A percentile compares a stretch with the other conserved stretches of the same genome.
Conservation (phyloP, 2,888 invertebrate genomes). For the Loripinus fragilis region DNA sequence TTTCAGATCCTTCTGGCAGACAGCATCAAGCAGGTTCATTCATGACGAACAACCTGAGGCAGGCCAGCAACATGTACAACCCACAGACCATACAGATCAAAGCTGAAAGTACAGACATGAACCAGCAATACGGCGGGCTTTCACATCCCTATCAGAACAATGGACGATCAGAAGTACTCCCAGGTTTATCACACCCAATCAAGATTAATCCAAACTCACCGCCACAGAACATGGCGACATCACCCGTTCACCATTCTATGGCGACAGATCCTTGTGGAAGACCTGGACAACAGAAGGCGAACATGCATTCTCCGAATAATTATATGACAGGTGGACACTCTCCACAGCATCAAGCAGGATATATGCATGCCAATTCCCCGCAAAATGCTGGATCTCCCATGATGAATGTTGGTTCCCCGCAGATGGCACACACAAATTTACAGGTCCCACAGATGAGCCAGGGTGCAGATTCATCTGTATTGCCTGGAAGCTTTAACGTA, state of each 20-base stretch:
- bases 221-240: background rate
- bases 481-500: background rate
- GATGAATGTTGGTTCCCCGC: conserved; percentile 27
- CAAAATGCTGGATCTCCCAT: conserved; percentile 15
- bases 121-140: background rate
- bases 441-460: background rate
- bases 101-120: background rate
- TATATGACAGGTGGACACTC: conserved; percentile 9
- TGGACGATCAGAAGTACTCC: background rate
- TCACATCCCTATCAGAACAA: background rate
- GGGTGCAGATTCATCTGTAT: too few relatives aligned
- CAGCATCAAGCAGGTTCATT: background rate
- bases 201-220: conserved; percentile 2
- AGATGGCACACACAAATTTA: background rate
- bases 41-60: background rate
- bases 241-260: background rate
- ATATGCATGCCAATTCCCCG: conserved; percentile 8
- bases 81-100: background rate
- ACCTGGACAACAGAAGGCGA: background rate
- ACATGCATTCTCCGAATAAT: background rate
- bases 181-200: background rate
- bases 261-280: background rate
- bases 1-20: background rate
- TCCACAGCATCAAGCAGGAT: conserved; percentile 10
- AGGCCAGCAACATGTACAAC: background rate